Conservation (phyloP, 1,140 invertebrate species). For the Ruditapes philippinarum region DNA sequence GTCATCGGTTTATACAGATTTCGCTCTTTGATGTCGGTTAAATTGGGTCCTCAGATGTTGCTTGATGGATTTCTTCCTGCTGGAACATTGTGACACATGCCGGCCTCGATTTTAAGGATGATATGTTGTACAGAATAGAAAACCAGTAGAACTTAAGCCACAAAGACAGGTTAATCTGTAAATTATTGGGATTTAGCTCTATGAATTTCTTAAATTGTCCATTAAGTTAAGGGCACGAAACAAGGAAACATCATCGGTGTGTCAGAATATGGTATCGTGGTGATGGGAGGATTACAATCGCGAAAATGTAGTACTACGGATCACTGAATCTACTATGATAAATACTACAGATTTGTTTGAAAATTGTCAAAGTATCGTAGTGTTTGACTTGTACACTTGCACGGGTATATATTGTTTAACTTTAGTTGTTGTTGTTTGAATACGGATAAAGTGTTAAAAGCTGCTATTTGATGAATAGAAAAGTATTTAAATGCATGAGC, state of each 20-base stretch:
- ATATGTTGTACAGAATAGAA: neutral
- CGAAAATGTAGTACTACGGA: neutral
- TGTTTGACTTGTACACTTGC: neutral
- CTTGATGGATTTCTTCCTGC: conserved; percentile 2
- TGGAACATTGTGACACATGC: conserved; percentile 26
- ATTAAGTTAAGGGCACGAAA: neutral
- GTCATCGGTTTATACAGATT: neutral
- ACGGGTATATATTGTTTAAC: neutral
- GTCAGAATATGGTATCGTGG: neutral
- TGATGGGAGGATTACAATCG: neutral
- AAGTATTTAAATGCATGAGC: conserved; percentile 24
- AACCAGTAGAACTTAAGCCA: neutral
- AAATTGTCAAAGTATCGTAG: conserved; percentile 6
- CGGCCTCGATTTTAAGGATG: conserved; percentile 14
- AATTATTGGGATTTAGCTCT: conserved; percentile 35
- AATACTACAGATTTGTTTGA: conserved; percentile 5
- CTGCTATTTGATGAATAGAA: neutral
- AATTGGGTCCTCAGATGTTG: neutral
- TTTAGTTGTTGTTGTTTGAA: neutral
- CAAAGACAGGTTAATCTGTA: conserved; percentile 14
- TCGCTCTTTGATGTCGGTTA: conserved; percentile 13
- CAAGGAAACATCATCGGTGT: neutral
- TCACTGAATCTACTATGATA: conserved; percentile 14
- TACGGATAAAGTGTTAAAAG: neutral
- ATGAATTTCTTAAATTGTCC: conserved; percentile 22